Conservation (phyloP, 2,888 invertebrate species). For the Plagodis pulveraria region DNA sequence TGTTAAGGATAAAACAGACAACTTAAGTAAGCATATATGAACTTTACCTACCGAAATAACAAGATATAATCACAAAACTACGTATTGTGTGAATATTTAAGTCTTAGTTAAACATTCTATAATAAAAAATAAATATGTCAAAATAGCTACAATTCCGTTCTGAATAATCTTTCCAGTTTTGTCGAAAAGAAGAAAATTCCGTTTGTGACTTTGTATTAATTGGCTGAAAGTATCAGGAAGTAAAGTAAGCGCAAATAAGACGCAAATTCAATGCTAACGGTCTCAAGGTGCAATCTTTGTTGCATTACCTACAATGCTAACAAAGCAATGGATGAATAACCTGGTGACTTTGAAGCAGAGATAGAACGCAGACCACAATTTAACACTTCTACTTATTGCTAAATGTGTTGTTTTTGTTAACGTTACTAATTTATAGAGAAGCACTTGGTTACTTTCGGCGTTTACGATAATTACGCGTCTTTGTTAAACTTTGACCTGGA, state of each 20-base stretch:
- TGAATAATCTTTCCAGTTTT: not conserved
- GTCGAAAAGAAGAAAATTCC: not conserved
- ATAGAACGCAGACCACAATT: not conserved
- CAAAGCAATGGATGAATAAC: slow-evolving; percentile 11
- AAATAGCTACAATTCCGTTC: not conserved
- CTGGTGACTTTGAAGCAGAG: slow-evolving; percentile 3
- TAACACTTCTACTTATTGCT: not conserved
- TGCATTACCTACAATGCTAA: slow-evolving; percentile 4
- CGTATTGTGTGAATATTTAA: no score
- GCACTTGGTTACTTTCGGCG: not conserved
- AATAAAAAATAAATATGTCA: no score
- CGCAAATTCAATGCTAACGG: slow-evolving; percentile 7
- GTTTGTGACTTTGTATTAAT: not conserved
- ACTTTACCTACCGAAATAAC: no score
- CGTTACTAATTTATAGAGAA: slow-evolving; percentile 1
- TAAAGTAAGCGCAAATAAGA: slow-evolving; percentile 1
- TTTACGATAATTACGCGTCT: not conserved
- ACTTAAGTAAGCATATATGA: no score
- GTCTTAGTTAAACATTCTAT: no score
- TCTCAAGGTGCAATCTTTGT: slow-evolving; percentile 11
- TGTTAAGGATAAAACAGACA: no score
- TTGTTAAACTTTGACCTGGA: not conserved
- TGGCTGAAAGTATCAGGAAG: slow-evolving; percentile 11
- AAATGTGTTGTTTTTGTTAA: slow-evolving; percentile 1
- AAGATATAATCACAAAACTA: no score